Evolutionary conservation across 2,113 vertebrate genomes (phyloP).

Genomic region (Mus pahari): DNA sequence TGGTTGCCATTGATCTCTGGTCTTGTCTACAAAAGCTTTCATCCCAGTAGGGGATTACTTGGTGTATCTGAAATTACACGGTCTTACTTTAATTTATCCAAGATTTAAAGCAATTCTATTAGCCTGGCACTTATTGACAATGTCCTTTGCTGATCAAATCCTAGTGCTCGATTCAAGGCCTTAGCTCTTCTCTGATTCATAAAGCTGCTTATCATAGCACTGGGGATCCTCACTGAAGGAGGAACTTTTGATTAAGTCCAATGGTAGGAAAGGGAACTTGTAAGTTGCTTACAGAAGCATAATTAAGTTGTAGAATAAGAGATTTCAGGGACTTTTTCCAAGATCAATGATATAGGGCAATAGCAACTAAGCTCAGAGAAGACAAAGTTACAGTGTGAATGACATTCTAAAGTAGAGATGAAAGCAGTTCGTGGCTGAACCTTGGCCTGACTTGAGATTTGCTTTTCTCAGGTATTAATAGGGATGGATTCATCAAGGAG

Average conservation of each 20-base stretch:
- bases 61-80: slow-evolving; percentile 69
- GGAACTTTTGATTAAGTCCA: slow-evolving; percentile 77
- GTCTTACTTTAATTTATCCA: slow-evolving; percentile 75
- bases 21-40: slow-evolving; percentile 69
- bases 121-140: slow-evolving; percentile 78
- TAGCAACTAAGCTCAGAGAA: slow-evolving; percentile 36
- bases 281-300: slow-evolving; percentile 43
- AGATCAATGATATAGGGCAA: slow-evolving; percentile 43
- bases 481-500: not conserved
- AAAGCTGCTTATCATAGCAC: slow-evolving; percentile 61
- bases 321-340: slow-evolving; percentile 40
- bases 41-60: slow-evolving; percentile 74
- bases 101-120: slow-evolving; percentile 74
- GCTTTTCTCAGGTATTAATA: slow-evolving; percentile 21
- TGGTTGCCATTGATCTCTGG: slow-evolving; percentile 72
- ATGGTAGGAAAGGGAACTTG: slow-evolving; percentile 50
- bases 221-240: slow-evolving; percentile 65
- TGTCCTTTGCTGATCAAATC: slow-evolving; percentile 74
- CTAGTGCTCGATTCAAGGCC: slow-evolving; percentile 41
- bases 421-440: not conserved
- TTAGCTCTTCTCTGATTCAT: slow-evolving; percentile 72
- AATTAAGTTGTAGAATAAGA: slow-evolving; percentile 54
- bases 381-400: slow-evolving; percentile 4
- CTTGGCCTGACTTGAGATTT: slow-evolving; percentile 26
- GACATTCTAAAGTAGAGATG: slow-evolving; percentile 37